phyloP scores from a whole-genome alignment of 2,797 vertebrate genomes.

The Urocyon cinereoargenteus region DNA sequence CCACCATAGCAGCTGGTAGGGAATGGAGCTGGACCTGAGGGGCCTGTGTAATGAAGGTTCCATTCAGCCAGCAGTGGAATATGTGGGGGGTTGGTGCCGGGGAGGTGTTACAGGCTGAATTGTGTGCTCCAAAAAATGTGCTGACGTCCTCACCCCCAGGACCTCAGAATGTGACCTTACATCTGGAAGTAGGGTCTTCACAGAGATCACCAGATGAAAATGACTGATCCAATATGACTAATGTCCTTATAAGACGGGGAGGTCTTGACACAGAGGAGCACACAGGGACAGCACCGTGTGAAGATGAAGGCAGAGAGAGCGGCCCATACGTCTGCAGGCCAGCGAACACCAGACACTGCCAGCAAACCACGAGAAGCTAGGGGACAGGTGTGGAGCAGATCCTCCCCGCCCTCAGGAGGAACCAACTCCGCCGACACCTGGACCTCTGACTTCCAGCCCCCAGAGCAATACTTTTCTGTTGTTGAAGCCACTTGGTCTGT shows the following conservation, averaged over 20 bases:
- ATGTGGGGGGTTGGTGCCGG: not conserved
- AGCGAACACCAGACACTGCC: not conserved
- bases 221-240: not conserved
- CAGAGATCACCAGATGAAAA: not conserved
- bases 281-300: not conserved
- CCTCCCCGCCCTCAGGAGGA: not conserved
- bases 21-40: not conserved
- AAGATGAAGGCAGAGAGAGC: not conserved
- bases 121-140: not conserved
- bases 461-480: not conserved
- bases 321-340: not conserved
- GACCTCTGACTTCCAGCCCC: not conserved
- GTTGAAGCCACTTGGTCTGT: not conserved
- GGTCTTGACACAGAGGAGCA: not conserved
- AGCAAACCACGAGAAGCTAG: not conserved
- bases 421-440: not conserved
- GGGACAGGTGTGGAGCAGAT: fast-evolving
- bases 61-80: not conserved
- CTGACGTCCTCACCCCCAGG: not conserved
- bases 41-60: not conserved
- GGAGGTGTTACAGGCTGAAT: not conserved
- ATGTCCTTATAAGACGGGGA: not conserved
- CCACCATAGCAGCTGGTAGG: not conserved
- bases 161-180: constrained; percentile 1
- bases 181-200: not conserved